Evolutionary conservation across 2,113 vertebrate species (phyloP).

Genomic region (Halichoeres trimaculatus): DNA sequence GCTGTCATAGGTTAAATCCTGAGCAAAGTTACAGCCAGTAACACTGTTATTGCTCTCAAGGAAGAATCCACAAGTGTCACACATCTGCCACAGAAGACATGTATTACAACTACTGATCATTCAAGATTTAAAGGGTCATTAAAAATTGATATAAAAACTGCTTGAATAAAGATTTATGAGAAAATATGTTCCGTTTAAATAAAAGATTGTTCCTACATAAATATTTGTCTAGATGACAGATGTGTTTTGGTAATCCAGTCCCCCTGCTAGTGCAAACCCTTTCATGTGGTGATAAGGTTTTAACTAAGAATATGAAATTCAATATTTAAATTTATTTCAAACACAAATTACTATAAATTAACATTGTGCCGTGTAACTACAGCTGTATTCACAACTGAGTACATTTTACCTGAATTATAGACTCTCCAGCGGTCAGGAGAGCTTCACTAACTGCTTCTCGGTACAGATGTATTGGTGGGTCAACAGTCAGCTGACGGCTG

Average conservation of each 20-base stretch:
- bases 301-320: too few relatives aligned
- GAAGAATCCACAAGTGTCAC: slow-evolving; percentile 72
- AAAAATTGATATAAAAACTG: too few relatives aligned
- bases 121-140: background rate
- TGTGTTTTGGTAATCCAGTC: too few relatives aligned
- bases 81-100: slow-evolving; percentile 62
- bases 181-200: too few relatives aligned
- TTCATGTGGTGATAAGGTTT: too few relatives aligned
- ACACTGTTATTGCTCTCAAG: slow-evolving; percentile 39
- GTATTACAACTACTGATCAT: background rate
- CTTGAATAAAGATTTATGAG: too few relatives aligned
- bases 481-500: slow-evolving; percentile 61
- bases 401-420: slow-evolving; percentile 77
- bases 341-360: too few relatives aligned
- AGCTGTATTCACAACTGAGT: too few relatives aligned
- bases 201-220: background rate
- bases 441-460: slow-evolving; percentile 67
- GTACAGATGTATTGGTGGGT: slow-evolving; percentile 77
- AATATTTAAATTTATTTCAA: too few relatives aligned
- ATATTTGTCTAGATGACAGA: too few relatives aligned
- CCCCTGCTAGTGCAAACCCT: too few relatives aligned
- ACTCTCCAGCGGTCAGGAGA: slow-evolving; percentile 60
- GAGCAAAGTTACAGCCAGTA: background rate
- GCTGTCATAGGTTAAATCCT: slow-evolving; percentile 13
- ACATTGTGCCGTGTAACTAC: too few relatives aligned